Conservation (phyloP, 2,888 invertebrate genomes). For the Pollenia amentaria region DNA sequence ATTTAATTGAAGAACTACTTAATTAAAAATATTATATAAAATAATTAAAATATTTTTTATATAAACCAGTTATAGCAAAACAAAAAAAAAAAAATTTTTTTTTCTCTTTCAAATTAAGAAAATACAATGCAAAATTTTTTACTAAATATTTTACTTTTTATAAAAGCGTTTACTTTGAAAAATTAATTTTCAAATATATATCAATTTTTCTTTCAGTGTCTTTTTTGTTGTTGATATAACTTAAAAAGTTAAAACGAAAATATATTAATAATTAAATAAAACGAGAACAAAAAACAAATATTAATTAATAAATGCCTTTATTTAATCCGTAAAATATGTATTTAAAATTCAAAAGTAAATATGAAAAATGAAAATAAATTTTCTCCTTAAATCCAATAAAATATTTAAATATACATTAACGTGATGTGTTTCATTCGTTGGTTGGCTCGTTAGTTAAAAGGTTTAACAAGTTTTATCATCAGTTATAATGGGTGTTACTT, state of each 20-base stretch:
- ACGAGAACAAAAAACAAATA: slow-evolving; percentile 31
- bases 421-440: too few relatives aligned
- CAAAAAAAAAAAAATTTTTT: slow-evolving; percentile 16
- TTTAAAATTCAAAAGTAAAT: slow-evolving; percentile 57
- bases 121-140: slow-evolving; percentile 44
- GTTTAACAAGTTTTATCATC: too few relatives aligned
- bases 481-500: too few relatives aligned
- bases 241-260: slow-evolving; percentile 35
- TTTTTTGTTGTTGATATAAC: slow-evolving; percentile 50
- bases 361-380: slow-evolving; percentile 61
- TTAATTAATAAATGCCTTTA: slow-evolving; percentile 66
- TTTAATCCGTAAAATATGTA: slow-evolving; percentile 61
- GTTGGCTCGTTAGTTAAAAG: too few relatives aligned
- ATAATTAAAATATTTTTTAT: slow-evolving; percentile 50
- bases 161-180: slow-evolving; percentile 61
- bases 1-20: slow-evolving; percentile 66
- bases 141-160: slow-evolving; percentile 63
- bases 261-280: slow-evolving; percentile 10
- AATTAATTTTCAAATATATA: slow-evolving; percentile 20
- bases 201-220: slow-evolving; percentile 43
- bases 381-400: slow-evolving; percentile 65
- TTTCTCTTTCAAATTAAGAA: slow-evolving; percentile 30
- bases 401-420: background rate
- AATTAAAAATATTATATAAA: slow-evolving; percentile 48
- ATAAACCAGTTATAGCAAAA: slow-evolving; percentile 35